A percentile compares a stretch with the other conserved stretches of the same genome.
These are phyloP conservation scores for Tachysurus vachellii DNA, from an alignment of 2,113 vertebrate genomes.

Conservation along the genomic window DNA sequence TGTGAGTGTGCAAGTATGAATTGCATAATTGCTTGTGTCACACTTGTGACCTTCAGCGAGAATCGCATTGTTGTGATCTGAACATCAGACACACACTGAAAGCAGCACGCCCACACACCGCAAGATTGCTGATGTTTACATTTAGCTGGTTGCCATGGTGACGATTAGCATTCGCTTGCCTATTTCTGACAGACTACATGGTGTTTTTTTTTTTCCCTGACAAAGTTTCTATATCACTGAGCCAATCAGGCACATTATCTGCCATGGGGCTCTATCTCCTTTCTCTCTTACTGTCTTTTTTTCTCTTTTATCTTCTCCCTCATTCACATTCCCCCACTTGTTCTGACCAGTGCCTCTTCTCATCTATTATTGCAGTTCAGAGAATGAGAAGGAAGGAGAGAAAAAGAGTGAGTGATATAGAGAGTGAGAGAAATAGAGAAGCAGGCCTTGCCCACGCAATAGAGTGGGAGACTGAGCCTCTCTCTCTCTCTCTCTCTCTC, in stretches of 20 bases:
- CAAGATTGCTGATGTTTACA: slow-evolving; percentile 54
- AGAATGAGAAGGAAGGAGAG: slow-evolving; percentile 33
- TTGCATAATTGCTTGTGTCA: slow-evolving; percentile 50
- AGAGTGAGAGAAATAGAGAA: slow-evolving; percentile 48
- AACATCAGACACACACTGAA: slow-evolving; percentile 46
- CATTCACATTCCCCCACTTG: slow-evolving; percentile 51
- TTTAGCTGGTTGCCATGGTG: slow-evolving; percentile 49
- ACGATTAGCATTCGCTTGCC: slow-evolving; percentile 42
- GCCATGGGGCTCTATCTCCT: neutral
- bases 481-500: slow-evolving; percentile 43
- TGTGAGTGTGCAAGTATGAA: neutral
- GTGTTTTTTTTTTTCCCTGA: neutral
- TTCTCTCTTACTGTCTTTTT: neutral
- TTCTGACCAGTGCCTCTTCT: slow-evolving; percentile 43
- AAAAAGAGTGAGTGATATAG: slow-evolving; percentile 32
- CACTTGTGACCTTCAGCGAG: slow-evolving; percentile 39
- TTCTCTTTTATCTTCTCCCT: slow-evolving; percentile 1
- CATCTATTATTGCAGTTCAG: slow-evolving; percentile 46
- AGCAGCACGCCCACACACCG: slow-evolving; percentile 39
- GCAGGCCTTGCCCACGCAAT: slow-evolving; percentile 58
- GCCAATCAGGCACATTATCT: slow-evolving; percentile 41
- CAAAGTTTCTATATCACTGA: slow-evolving; percentile 41
- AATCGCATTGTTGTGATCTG: slow-evolving; percentile 44
- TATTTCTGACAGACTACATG: slow-evolving; percentile 45
- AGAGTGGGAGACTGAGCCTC: slow-evolving; percentile 59